phyloP scores from a whole-genome alignment of 30 jellyfish, hydroid and myxozoan genomes.

The Hydractinia echinata region DNA sequence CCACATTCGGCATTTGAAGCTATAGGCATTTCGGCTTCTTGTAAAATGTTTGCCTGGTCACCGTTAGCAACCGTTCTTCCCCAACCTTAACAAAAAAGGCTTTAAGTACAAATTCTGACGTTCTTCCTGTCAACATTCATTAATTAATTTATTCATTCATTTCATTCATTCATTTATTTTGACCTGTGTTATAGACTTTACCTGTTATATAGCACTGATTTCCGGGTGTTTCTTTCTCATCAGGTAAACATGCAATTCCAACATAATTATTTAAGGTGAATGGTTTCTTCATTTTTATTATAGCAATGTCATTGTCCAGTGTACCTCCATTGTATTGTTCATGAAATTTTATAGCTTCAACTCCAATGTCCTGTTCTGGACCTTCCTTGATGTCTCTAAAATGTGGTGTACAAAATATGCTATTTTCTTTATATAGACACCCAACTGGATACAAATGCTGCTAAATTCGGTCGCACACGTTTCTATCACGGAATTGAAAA shows the following conservation, averaged over 20 bases:
- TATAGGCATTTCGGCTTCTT: constrained; percentile 22
- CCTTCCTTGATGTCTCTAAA: constrained; percentile 23
- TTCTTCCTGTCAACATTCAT: no score
- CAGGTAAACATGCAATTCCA: constrained; percentile 25
- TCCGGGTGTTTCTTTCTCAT: constrained; percentile 17
- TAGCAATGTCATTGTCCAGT: constrained; percentile 22
- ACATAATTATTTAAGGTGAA: constrained; percentile 10
- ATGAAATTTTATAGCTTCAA: constrained; percentile 6
- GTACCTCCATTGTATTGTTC: constrained; percentile 12
- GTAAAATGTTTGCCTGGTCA: not conserved
- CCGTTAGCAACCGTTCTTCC: constrained; percentile 25
- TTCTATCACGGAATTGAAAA: no score
- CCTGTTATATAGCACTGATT: constrained; percentile 25
- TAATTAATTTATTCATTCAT: no score
- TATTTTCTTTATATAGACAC: no score
- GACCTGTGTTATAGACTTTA: not conserved
- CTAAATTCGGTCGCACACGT: no score
- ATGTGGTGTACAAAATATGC: not conserved
- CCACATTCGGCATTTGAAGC: constrained; percentile 24
- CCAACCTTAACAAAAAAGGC: not conserved
- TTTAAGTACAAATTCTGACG: no score
- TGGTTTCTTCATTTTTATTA: not conserved
- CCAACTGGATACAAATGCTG: no score
- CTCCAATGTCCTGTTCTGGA: constrained; percentile 5
- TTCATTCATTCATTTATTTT: no score